Evolutionary conservation across 2,797 vertebrate genomes (phyloP), one percentile per base, ranked within the genome.

Genomic region (Hydrocynus forskahlii): DNA sequence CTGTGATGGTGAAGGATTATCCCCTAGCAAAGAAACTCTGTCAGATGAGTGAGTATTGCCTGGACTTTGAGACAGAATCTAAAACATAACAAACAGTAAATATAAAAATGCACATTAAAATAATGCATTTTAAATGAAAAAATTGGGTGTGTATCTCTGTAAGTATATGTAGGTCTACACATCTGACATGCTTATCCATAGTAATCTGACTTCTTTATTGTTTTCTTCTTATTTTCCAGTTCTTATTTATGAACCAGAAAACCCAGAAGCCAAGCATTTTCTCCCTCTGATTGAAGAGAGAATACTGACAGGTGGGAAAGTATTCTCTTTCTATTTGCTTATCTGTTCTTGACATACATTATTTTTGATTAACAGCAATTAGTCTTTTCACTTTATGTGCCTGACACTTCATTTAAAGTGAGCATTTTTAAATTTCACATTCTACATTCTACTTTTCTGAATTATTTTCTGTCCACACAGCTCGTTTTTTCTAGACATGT

Each of bases 1-100:
- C 96, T 81, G 83, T 96, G 92, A 95, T 89, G 93, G 85, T 87
- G 52, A 88, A 75, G 81, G 91, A 96, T 76, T 94, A 94, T 62
- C 83, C 52, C 69, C 83, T 93, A 83, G 94, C 95, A 66, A 91
- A 90, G 82, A 94, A 92, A 79, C 93, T 96, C 79, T 97, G 96
- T 92, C 91, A 94, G 82, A 95, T 94, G 93, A 96, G 96, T 97
- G 93, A 70, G 96, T 95, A 63, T 5, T 94, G 70, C n/a, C 50
- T 43, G 29, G 29, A 29, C 29, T n/a, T n/a, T n/a, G 3, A 29
- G 3, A 29, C 3, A 29, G 6, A 45, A 45, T 45, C 9, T 7
- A 45, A 45, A 45, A 45, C 9, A 45, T 45, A 1, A 45, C 6
- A 45, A 1, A 45, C 1, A 45, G 1, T 45, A 45, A 7, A 45